Conservation (phyloP, 2,113 vertebrate genomes). For the Etheostoma spectabile region DNA sequence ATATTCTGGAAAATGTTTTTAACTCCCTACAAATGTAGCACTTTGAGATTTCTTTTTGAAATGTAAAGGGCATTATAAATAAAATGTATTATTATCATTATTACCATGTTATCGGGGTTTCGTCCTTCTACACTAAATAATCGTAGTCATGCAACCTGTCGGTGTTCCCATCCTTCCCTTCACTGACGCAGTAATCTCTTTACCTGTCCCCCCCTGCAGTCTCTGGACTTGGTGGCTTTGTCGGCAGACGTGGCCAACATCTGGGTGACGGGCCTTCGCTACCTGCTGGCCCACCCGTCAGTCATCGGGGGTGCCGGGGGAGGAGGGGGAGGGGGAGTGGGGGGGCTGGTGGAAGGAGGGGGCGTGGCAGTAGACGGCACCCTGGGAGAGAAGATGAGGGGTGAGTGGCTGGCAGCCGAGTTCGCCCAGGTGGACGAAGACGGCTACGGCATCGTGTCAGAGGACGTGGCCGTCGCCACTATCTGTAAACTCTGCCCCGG, state of each 20-base stretch:
- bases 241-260: slow-evolving; percentile 98
- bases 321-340: slow-evolving; percentile 46
- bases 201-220: slow-evolving; percentile 71
- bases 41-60: too few species aligned
- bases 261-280: slow-evolving; percentile 97
- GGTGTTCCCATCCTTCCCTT: background rate
- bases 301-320: slow-evolving; percentile 87
- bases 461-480: slow-evolving; percentile 91
- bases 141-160: background rate
- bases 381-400: slow-evolving; percentile 88
- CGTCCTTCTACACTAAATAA: background rate
- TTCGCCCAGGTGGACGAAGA: slow-evolving; percentile 91
- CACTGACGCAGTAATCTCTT: background rate
- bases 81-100: too few species aligned
- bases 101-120: too few species aligned
- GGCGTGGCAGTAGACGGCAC: slow-evolving; percentile 87
- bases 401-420: slow-evolving; percentile 90
- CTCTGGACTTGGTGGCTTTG: slow-evolving; percentile 95
- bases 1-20: too few species aligned
- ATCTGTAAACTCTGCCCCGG: slow-evolving; percentile 94
- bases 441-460: slow-evolving; percentile 93
- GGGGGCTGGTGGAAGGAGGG: slow-evolving; percentile 83
- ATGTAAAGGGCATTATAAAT: too few species aligned
- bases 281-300: slow-evolving; percentile 93
- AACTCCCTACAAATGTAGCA: too few species aligned